A percentile compares a stretch with the other conserved stretches of the same genome.
These are phyloP conservation scores for Styela plicata DNA, from an alignment of 23 tunicate genomes.

Conservation along the genomic window DNA sequence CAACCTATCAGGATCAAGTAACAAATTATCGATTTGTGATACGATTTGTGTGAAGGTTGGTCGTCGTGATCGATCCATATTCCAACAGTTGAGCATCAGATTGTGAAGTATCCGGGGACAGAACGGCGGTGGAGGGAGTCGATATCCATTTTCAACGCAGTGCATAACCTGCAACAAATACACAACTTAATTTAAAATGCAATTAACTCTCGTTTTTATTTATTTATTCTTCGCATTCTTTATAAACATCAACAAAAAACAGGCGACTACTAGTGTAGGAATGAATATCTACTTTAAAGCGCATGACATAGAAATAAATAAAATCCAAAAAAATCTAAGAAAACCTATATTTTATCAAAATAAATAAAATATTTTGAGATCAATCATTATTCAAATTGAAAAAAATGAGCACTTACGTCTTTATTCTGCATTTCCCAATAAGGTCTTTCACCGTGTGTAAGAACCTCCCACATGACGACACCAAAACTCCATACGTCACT, in stretches of 20 bases:
- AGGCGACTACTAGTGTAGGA: too few species aligned
- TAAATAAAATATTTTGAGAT: too few species aligned
- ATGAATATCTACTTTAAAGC: too few species aligned
- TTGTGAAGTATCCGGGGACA: conserved; percentile 20
- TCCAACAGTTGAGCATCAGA: conserved; percentile 5
- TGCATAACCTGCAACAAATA: conserved; percentile 94
- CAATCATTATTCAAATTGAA: too few species aligned
- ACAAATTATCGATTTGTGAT: conserved; percentile 42
- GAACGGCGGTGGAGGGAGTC: neutral
- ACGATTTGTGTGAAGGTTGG: conserved; percentile 41
- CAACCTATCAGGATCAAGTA: conserved; percentile 34
- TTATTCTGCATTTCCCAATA: conserved; percentile 98
- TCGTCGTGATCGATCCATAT: neutral
- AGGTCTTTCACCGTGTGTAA: conserved; percentile 93
- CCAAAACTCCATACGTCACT: conserved; percentile 99
- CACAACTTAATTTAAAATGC: too few species aligned
- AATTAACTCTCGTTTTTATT: too few species aligned
- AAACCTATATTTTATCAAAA: too few species aligned
- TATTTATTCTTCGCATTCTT: too few species aligned
- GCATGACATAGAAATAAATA: too few species aligned
- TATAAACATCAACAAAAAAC: too few species aligned
- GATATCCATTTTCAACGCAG: conserved; percentile 13
- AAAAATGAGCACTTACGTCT: conserved; percentile 93
- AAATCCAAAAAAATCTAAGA: too few species aligned
- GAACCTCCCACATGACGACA: conserved; percentile 93